These are phyloP conservation scores for Staurois parvus DNA, from an alignment of 2,797 vertebrate genomes.

Conservation along the genomic window DNA sequence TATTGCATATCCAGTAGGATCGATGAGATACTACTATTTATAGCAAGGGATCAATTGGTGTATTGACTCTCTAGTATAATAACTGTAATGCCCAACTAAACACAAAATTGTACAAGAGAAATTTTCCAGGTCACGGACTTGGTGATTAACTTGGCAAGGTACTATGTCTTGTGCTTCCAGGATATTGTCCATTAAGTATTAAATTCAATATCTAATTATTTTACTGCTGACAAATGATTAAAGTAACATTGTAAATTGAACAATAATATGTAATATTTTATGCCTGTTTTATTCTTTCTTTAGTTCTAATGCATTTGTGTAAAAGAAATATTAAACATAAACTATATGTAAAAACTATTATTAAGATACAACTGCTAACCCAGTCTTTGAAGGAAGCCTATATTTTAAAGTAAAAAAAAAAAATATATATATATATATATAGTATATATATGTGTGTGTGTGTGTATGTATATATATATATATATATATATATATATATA, in stretches of 20 bases:
- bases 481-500: too few relatives aligned
- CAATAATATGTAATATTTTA: background rate
- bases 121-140: constrained; percentile 37
- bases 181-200: constrained; percentile 31
- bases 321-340: background rate
- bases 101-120: constrained; percentile 21
- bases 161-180: background rate
- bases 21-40: background rate
- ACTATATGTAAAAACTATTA: background rate
- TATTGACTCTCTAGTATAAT: constrained; percentile 29
- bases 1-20: background rate
- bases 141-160: constrained; percentile 7
- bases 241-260: background rate
- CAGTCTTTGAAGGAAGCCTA: too few relatives aligned
- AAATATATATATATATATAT: too few relatives aligned
- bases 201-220: constrained; percentile 43
- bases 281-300: background rate
- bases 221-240: background rate
- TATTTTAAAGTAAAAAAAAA: too few relatives aligned
- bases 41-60: constrained; percentile 19
- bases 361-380: too few relatives aligned
- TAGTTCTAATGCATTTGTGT: background rate
- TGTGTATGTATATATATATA: too few relatives aligned
- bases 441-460: too few relatives aligned
- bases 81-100: constrained; percentile 17